Evolutionary conservation across 2,113 vertebrate genomes (phyloP), one percentile per base, ranked within the genome.

Genomic region (Barnardius zonarius): DNA sequence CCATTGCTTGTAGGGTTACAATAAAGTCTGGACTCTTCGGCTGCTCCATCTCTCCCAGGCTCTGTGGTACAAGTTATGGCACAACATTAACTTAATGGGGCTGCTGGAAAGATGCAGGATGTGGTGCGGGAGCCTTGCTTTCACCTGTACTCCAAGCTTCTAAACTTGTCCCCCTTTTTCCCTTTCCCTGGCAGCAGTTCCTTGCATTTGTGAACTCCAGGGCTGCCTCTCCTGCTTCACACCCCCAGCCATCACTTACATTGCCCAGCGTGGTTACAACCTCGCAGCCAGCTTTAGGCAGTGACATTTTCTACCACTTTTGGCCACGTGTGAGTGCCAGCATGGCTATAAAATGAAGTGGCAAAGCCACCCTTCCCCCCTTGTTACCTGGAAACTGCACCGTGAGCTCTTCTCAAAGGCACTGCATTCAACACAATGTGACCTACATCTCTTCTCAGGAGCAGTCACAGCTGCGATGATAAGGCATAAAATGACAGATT

Each of bases 381-480:
- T 11, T 11, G 5, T 18, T 13, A 43, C 41, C 48, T 55, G 17
- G 43, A 63, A 94, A 57, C 35, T 68, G 69, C 93, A 62, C 61
- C 0, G 1, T 4, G 66, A 82, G 86, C 77, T 68, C 77, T 84
- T 78, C 89, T 72, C 76, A 91, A 68, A 93, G 69, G 55, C 80
- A 51, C 41, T 49, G 83, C 8, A 2, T 46, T 62, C 2, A 0
- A 30, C 44, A 17, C 3, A 4, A 30, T n/a, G 48, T 77, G 95
- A 94, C 85, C 91, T 91, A 35, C 52, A 33, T 54, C 91, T 82
- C 78, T 92, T 57, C 91, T 84, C 13, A 2, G 88, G 88, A 97
- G 77, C 76, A 89, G 78, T 94, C 89, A 25, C 66, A 64, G 81
- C 80, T 91, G 91, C 95, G 93, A 91, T 91, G 93, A 91, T 91